phyloP scores from a whole-genome alignment of 2,888 invertebrate genomes.

The Ramazzottius varieornatus region DNA sequence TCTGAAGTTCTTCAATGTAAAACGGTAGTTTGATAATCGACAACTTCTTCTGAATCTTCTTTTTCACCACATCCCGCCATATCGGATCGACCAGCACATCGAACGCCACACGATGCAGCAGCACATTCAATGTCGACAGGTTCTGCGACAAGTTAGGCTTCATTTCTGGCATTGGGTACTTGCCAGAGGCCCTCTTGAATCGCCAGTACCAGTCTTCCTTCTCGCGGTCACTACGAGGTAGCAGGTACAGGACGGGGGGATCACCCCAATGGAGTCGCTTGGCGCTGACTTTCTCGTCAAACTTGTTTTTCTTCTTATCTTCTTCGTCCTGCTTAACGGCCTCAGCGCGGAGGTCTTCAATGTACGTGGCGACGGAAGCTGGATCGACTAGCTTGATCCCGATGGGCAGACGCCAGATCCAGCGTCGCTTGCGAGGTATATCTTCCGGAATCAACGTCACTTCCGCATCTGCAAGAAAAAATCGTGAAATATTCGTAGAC shows the following conservation, averaged over 20 bases:
- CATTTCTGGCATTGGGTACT: background rate
- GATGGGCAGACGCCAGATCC: constrained; percentile 69
- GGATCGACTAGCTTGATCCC: background rate
- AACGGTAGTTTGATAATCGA: constrained; percentile 58
- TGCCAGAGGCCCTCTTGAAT: constrained; percentile 16
- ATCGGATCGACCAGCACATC: constrained; percentile 48
- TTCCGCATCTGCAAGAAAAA: constrained; percentile 9
- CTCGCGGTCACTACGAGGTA: constrained; percentile 56
- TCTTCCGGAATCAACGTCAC: constrained; percentile 15
- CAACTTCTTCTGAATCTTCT: constrained; percentile 57
- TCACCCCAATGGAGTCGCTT: background rate
- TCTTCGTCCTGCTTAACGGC: background rate
- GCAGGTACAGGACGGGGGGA: constrained; percentile 28
- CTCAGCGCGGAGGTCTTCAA: background rate
- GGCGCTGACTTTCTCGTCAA: background rate
- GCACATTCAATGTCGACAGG: constrained; percentile 34
- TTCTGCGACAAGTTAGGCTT: constrained; percentile 4
- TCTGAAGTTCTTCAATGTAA: constrained; percentile 54
- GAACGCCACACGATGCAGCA: constrained; percentile 47
- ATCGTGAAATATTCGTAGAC: background rate
- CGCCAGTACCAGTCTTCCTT: constrained; percentile 59
- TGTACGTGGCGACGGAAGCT: background rate
- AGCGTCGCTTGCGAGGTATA: constrained; percentile 32
- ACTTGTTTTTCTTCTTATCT: background rate
- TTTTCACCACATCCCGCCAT: constrained; percentile 41